Evolutionary conservation across 2,797 vertebrate species (phyloP).

Genomic region (Acropternis orthonyx): DNA sequence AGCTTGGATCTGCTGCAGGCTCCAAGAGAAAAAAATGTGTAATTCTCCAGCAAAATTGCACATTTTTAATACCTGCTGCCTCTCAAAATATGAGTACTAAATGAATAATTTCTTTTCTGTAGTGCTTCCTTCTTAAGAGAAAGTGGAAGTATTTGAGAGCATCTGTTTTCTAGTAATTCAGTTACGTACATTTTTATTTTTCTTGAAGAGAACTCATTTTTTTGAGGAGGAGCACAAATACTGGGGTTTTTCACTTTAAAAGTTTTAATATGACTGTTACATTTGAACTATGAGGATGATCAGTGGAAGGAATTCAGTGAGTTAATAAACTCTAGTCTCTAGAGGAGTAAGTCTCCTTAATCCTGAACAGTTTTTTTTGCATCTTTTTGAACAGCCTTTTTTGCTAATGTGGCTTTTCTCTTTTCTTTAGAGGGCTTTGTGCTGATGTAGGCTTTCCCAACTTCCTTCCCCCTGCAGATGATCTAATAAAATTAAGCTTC

Average conservation of each 20-base stretch:
- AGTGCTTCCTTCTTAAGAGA: background rate
- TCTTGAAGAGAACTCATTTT: background rate
- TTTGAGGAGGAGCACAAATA: background rate
- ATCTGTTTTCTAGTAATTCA: background rate
- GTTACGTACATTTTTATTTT: background rate
- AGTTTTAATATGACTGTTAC: background rate
- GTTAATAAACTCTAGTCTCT: background rate
- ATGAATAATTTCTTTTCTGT: background rate
- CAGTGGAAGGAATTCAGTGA: background rate
- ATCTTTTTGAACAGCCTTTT: background rate
- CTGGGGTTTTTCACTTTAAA: rapidly evolving
- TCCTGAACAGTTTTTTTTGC: background rate
- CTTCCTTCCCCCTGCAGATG: background rate
- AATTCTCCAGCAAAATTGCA: background rate
- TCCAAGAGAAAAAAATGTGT: background rate
- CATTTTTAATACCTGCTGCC: background rate
- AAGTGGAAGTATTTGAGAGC: background rate
- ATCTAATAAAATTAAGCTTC: background rate
- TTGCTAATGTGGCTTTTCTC: background rate
- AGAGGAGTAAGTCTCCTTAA: background rate
- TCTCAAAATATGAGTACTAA: background rate
- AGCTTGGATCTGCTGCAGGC: background rate
- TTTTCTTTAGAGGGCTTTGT: background rate
- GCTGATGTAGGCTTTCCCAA: background rate
- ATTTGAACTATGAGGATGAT: background rate